Evolutionary conservation across 2,113 vertebrate species (phyloP).

Genomic region (Laterallus jamaicensis): DNA sequence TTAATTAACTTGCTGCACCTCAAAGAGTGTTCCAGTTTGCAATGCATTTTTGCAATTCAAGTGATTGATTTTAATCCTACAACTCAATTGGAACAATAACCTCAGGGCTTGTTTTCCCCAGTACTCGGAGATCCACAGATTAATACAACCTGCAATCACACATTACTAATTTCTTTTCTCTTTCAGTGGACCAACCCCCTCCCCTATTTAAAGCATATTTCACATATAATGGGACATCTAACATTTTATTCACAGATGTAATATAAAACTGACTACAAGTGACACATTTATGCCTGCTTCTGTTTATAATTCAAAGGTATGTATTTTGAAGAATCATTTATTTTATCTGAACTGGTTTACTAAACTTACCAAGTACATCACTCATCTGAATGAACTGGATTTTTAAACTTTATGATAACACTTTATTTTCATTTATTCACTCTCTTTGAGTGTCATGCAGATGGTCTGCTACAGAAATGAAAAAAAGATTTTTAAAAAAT

Average conservation of each 20-base stretch:
- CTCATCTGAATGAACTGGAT: neutral
- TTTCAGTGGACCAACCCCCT: neutral
- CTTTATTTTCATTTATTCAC: neutral
- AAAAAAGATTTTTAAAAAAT: neutral
- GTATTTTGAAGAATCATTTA: neutral
- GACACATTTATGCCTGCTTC: neutral
- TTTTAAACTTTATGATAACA: neutral
- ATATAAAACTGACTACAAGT: neutral
- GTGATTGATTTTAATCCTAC: neutral
- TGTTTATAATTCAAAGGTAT: neutral
- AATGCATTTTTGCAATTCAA: neutral
- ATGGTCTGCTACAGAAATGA: neutral
- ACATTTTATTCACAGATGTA: neutral
- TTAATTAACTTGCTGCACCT: neutral
- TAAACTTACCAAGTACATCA: neutral
- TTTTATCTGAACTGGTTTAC: neutral
- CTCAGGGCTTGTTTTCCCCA: neutral
- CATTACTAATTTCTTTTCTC: neutral
- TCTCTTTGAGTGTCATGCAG: neutral
- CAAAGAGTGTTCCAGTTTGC: neutral
- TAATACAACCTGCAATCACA: neutral
- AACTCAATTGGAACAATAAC: neutral
- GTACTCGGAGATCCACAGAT: neutral
- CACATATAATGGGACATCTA: neutral
- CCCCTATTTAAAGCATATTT: neutral